These are phyloP conservation scores for Verasper variegatus DNA, from an alignment of 2,113 vertebrate species.

Conservation along the genomic window DNA sequence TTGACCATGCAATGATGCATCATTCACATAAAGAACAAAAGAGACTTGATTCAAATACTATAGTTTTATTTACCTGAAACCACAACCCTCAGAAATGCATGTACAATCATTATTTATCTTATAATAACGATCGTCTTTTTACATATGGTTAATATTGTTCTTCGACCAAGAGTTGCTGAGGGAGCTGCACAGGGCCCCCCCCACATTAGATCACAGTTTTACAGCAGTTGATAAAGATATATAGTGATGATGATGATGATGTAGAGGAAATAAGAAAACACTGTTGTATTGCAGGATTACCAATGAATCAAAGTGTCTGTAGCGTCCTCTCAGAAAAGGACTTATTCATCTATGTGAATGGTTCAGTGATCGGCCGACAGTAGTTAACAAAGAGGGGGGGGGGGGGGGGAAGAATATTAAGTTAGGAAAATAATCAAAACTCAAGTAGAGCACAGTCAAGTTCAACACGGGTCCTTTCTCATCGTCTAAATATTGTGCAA, in stretches of 20 bases:
- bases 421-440: conserved; percentile 3
- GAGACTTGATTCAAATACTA: conserved; percentile 65
- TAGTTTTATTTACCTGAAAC: conserved; percentile 93
- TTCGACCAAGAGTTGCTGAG: conserved; percentile 82
- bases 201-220: conserved; percentile 86
- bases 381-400: too few relatives aligned
- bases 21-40: background rate
- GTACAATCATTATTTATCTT: conserved; percentile 81
- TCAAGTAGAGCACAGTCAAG: conserved; percentile 58
- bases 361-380: conserved; percentile 29
- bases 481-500: conserved; percentile 83
- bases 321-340: conserved; percentile 36
- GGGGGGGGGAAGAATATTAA: background rate
- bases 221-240: conserved; percentile 90
- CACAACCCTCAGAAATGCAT: conserved; percentile 86
- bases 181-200: conserved; percentile 47
- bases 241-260: conserved; percentile 47
- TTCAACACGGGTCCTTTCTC: conserved; percentile 58
- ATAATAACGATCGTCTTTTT: conserved; percentile 80
- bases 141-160: conserved; percentile 83
- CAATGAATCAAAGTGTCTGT: conserved; percentile 58
- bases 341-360: conserved; percentile 22
- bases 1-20: too few relatives aligned
- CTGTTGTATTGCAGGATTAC: conserved; percentile 70
- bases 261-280: conserved; percentile 80